These are phyloP conservation scores for Salvelinus alpinus DNA, from an alignment of 2,113 vertebrate species.

Conservation along the genomic window DNA sequence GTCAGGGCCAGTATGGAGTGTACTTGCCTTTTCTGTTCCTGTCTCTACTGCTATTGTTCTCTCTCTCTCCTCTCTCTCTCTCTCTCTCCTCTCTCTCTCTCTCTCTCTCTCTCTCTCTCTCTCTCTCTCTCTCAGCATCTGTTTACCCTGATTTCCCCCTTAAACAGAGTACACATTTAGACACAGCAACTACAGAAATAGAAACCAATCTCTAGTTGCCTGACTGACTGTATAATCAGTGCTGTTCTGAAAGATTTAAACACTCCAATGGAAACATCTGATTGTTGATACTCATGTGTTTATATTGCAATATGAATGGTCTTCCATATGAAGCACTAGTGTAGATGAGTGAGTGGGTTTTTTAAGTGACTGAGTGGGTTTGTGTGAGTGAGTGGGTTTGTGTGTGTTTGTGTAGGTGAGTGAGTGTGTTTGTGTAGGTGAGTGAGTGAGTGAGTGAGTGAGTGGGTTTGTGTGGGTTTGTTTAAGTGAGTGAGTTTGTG, in stretches of 20 bases:
- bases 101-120: no score
- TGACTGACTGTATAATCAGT: not conserved
- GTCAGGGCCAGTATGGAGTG: not conserved
- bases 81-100: no score
- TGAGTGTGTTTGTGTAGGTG: no score
- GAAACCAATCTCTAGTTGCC: not conserved
- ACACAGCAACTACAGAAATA: conserved; percentile 9
- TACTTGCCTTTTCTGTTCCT: not conserved
- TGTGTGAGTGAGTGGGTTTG: not conserved
- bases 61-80: no score
- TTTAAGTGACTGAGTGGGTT: not conserved
- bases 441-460: no score
- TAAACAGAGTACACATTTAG: not conserved
- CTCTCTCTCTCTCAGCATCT: conserved; percentile 1
- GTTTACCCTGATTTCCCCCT: not conserved
- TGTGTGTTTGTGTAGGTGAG: not conserved
- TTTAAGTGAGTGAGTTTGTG: no score
- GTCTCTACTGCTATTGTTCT: not conserved
- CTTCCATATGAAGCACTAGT: not conserved
- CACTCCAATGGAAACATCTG: not conserved
- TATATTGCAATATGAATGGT: no score
- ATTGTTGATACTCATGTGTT: not conserved
- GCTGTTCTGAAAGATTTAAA: not conserved
- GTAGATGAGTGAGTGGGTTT: not conserved
- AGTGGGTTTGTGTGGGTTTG: no score